Evolutionary conservation across 2,113 vertebrate species (phyloP).

Genomic region (Acanthisitta chloris): DNA sequence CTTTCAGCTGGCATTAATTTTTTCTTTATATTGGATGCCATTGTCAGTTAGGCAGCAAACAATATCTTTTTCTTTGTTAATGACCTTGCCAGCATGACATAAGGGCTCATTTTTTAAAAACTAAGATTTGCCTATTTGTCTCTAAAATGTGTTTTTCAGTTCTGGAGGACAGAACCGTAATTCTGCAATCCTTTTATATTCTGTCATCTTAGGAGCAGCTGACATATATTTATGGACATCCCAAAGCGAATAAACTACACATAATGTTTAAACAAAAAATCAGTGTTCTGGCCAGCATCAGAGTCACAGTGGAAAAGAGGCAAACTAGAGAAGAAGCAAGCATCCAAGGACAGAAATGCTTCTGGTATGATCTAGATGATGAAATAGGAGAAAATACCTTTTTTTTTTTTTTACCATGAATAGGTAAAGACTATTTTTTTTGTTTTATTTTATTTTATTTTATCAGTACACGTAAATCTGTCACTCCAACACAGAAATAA

Average conservation of each 20-base stretch:
- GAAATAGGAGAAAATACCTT: not conserved
- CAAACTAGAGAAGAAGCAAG: not conserved
- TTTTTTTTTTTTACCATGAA: not conserved
- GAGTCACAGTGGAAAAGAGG: not conserved
- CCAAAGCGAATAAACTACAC: not conserved
- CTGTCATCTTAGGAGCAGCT: not conserved
- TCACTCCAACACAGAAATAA: not conserved
- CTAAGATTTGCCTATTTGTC: constrained; percentile 1
- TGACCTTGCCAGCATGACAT: not conserved
- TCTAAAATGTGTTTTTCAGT: constrained; percentile 30
- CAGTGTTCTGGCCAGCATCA: not conserved
- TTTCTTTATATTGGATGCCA: not conserved
- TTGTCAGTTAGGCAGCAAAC: not conserved
- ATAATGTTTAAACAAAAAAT: not conserved
- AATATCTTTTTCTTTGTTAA: not conserved
- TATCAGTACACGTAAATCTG: not conserved
- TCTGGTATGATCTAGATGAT: not conserved
- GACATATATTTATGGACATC: not conserved
- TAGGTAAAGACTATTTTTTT: not conserved
- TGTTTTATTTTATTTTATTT: not conserved
- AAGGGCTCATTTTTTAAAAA: constrained; percentile 13
- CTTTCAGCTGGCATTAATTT: not conserved
- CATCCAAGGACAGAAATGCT: not conserved
- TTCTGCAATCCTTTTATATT: not conserved
- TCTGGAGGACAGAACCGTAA: not conserved